phyloP scores from a whole-genome alignment of 2,113 vertebrate genomes.

The Ceuthmochares aereus region DNA sequence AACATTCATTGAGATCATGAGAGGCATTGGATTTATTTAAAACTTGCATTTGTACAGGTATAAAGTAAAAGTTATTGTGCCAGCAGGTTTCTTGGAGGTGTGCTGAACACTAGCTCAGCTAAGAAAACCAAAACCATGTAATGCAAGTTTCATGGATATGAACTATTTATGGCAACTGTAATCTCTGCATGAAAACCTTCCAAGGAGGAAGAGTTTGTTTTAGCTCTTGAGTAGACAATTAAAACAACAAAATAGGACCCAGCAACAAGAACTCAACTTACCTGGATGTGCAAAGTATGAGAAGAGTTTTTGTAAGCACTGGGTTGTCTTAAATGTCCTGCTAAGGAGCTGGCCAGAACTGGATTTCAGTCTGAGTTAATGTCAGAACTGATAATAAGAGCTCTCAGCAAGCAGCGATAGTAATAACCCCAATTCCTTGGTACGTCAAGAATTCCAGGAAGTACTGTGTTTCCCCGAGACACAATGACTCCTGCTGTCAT shows the following conservation, averaged over 20 bases:
- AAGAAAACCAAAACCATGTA: background rate
- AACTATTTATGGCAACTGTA: background rate
- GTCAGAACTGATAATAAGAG: background rate
- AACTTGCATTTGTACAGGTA: background rate
- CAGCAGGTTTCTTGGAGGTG: background rate
- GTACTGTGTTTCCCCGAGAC: background rate
- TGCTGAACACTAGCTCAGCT: background rate
- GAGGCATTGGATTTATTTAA: background rate
- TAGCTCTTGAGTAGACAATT: background rate
- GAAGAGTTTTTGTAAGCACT: background rate
- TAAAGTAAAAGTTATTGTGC: background rate
- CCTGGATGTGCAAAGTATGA: background rate
- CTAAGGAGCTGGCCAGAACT: background rate
- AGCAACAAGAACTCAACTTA: background rate
- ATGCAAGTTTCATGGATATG: background rate
- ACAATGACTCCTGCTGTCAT: background rate
- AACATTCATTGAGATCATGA: background rate
- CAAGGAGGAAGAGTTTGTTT: background rate
- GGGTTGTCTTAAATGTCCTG: background rate
- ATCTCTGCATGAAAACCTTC: background rate
- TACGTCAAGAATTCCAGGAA: slow-evolving; percentile 6
- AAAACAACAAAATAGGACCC: background rate
- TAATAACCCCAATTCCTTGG: background rate
- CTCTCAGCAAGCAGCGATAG: background rate
- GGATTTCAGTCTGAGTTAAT: background rate